Evolutionary conservation across 2,888 invertebrate species (phyloP).

Genomic region (Leptinotarsa tumamoca): DNA sequence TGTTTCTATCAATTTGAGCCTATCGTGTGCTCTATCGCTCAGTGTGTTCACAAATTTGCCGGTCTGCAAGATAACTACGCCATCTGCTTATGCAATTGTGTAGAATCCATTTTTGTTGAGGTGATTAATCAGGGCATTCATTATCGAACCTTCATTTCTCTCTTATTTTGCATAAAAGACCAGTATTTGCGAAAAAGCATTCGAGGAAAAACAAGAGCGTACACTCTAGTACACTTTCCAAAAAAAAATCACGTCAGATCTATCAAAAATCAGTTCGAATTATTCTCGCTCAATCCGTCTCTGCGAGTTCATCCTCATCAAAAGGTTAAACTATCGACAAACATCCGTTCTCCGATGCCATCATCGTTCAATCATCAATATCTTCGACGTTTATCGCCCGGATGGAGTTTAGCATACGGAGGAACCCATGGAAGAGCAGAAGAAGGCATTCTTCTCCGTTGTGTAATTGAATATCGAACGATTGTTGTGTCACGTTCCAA

Average conservation of each 20-base stretch:
- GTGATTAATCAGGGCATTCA: too few relatives aligned
- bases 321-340: constrained; percentile 2
- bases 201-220: too few relatives aligned
- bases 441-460: constrained; percentile 34
- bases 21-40: too few relatives aligned
- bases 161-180: too few relatives aligned
- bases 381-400: constrained; percentile 20
- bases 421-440: constrained; percentile 19
- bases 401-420: constrained; percentile 33
- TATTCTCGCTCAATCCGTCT: background rate
- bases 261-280: background rate
- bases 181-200: too few relatives aligned
- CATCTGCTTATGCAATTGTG: too few relatives aligned
- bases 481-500: constrained; percentile 38
- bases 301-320: background rate
- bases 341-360: constrained; percentile 9
- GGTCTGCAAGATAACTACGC: too few relatives aligned
- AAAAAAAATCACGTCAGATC: background rate
- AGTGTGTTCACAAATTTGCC: too few relatives aligned
- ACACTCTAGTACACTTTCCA: background rate
- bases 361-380: background rate
- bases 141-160: too few relatives aligned
- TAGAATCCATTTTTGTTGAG: too few relatives aligned
- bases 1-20: too few relatives aligned
- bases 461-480: constrained; percentile 24